These are phyloP conservation scores for Papilio machaon DNA, from an alignment of 1,140 invertebrate species.

Conservation along the genomic window DNA sequence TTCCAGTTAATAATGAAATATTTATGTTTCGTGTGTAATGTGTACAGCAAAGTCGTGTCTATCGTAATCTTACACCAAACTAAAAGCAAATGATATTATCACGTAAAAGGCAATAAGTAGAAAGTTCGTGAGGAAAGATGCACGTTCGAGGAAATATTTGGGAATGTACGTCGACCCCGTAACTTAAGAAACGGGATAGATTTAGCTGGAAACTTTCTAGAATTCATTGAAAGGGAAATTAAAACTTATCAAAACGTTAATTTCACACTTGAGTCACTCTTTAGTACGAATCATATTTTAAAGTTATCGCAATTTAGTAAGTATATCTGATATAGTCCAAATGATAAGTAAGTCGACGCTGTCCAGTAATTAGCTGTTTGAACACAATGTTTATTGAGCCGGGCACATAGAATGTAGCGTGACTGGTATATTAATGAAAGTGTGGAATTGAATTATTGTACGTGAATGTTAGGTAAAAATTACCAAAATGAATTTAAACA, in stretches of 20 bases:
- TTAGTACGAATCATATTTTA: neutral
- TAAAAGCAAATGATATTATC: constrained; percentile 20
- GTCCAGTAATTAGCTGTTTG: neutral
- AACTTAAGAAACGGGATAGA: constrained; percentile 15
- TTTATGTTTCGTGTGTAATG: neutral
- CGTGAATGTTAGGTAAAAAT: too few species aligned
- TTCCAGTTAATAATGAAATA: neutral
- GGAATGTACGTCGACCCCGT: neutral
- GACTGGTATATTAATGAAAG: neutral
- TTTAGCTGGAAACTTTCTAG: neutral
- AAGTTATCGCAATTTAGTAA: neutral
- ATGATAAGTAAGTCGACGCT: constrained; percentile 1
- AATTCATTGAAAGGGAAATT: neutral
- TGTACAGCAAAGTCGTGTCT: constrained; percentile 18
- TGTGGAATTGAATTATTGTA: neutral
- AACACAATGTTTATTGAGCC: constrained; percentile 12
- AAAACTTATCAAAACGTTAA: neutral
- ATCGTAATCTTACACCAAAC: constrained; percentile 20
- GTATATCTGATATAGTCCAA: neutral
- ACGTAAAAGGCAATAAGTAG: constrained; percentile 25
- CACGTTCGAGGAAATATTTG: constrained; percentile 17
- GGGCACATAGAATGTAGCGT: neutral
- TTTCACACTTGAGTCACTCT: neutral
- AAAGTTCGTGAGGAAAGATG: constrained; percentile 27
- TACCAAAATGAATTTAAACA: neutral